Conservation (phyloP, 2,888 invertebrate genomes). For the Flexamia atlantica region DNA sequence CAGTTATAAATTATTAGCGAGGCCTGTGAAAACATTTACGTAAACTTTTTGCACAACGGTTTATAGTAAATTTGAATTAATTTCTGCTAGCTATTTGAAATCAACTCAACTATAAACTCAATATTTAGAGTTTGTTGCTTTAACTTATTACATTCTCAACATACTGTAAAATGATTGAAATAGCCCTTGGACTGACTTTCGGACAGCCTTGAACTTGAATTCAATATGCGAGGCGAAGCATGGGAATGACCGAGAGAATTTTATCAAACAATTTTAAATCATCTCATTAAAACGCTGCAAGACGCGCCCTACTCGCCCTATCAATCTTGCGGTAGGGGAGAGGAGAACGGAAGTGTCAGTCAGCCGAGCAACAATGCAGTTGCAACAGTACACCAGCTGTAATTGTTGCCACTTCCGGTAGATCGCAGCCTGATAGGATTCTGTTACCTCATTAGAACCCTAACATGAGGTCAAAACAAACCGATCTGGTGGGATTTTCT, state of each 20-base stretch:
- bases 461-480: background rate
- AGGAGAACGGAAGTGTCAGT: slow-evolving; percentile 18
- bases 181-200: too few relatives aligned
- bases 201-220: too few relatives aligned
- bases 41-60: too few relatives aligned
- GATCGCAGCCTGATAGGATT: slow-evolving; percentile 22
- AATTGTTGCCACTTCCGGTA: slow-evolving; percentile 47
- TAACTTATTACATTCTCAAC: too few relatives aligned
- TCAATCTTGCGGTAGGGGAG: slow-evolving; percentile 23
- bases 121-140: too few relatives aligned
- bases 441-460: slow-evolving; percentile 25
- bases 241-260: background rate
- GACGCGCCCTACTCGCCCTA: background rate
- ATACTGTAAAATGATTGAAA: too few relatives aligned
- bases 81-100: too few relatives aligned
- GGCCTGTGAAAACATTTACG: too few relatives aligned
- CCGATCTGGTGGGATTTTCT: background rate
- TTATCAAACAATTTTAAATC: slow-evolving; percentile 20
- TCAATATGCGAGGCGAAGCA: background rate
- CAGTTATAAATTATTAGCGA: too few relatives aligned
- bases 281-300: background rate
- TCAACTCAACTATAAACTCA: too few relatives aligned
- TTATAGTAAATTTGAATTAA: too few relatives aligned
- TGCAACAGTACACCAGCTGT: slow-evolving; percentile 40
- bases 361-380: slow-evolving; percentile 31